phyloP scores from a whole-genome alignment of 2,888 invertebrate genomes.

The Hyposoter didymator region DNA sequence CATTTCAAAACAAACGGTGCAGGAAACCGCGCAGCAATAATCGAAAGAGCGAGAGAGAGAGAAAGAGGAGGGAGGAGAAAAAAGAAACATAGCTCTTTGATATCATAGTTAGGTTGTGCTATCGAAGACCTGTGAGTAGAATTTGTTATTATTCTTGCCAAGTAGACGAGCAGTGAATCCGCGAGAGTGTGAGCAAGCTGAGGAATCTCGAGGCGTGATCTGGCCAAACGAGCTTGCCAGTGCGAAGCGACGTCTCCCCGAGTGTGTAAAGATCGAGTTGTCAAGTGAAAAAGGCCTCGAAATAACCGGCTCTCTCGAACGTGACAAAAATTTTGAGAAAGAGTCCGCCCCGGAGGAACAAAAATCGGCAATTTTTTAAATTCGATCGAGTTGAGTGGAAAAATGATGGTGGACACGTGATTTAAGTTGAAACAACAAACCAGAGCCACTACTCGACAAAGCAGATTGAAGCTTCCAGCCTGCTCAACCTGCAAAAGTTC shows the following conservation, averaged over 20 bases:
- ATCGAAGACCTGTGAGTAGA: conserved; percentile 33
- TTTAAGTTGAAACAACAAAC: not conserved
- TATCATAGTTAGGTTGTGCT: conserved; percentile 29
- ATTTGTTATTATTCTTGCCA: conserved; percentile 24
- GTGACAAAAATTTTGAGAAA: not conserved
- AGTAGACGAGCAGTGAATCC: not conserved
- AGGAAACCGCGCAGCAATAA: conserved; percentile 5
- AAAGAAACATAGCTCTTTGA: not conserved
- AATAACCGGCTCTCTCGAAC: conserved; percentile 5
- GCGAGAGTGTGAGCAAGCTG: not conserved
- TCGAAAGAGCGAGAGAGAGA: not conserved
- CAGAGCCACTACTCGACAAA: not conserved
- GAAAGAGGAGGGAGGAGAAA: conserved; percentile 2
- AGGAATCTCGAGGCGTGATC: conserved; percentile 37
- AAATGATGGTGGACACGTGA: conserved; percentile 9
- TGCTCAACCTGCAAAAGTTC: not conserved
- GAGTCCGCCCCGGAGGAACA: not conserved
- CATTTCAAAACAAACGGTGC: conserved; percentile 61
- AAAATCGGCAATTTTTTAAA: not conserved
- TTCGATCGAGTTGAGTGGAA: too few relatives aligned
- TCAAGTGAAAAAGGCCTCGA: conserved; percentile 2
- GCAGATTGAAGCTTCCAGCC: not conserved
- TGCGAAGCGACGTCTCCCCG: conserved; percentile 33
- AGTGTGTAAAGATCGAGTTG: not conserved
- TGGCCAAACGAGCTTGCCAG: conserved; percentile 44